Evolutionary conservation across 2,113 vertebrate genomes (phyloP), one percentile per base, ranked within the genome.

Genomic region (Lycocorax pyrrhopterus): DNA sequence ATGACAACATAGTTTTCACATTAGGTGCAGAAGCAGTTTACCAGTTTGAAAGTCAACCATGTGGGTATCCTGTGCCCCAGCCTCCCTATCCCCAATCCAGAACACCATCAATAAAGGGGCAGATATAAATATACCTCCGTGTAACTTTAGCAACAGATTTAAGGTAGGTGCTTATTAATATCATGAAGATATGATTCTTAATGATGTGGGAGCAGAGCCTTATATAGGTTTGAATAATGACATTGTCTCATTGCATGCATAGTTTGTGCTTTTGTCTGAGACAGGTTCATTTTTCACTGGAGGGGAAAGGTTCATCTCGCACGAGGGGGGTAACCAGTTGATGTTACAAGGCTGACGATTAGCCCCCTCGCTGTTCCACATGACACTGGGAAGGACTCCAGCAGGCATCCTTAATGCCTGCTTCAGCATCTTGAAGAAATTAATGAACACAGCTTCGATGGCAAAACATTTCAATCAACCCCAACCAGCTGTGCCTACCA

Each of bases 391-490:
- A 98, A 98, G 98, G 98, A 98, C 98, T 98, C 98, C 98, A 98
- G 97, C 98, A 97, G 98, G 97, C 97, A 98, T 98, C 97, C 98
- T 98, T 98, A 98, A 98, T 98, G 97, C 98, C 98, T 97, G 97
- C 97, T 98, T 98, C 98, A 98, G 98, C 98, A 98, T 98, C 98
- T 98, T 98, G 97, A 98, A 98, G 97, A 98, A 98, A 98, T 98
- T 98, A 98, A 98, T 98, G 98, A 98, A 98, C 98, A 97, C 97
- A 94, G 98, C 97, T 98, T 98, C 97, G 96, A 98, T 98, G 97
- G 98, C 98, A 98, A 98, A 98, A 98, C 98, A 98, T 98, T 98
- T 98, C 98, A 98, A 98, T 98, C 98, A 98, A 97, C 97, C 97
- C 96, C 97, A 98, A 98, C 97, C 97, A 98, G 98, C 98, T 98